Evolutionary conservation across 2,113 vertebrate genomes (phyloP).

Genomic region (Gasterosteus nipponicus): DNA sequence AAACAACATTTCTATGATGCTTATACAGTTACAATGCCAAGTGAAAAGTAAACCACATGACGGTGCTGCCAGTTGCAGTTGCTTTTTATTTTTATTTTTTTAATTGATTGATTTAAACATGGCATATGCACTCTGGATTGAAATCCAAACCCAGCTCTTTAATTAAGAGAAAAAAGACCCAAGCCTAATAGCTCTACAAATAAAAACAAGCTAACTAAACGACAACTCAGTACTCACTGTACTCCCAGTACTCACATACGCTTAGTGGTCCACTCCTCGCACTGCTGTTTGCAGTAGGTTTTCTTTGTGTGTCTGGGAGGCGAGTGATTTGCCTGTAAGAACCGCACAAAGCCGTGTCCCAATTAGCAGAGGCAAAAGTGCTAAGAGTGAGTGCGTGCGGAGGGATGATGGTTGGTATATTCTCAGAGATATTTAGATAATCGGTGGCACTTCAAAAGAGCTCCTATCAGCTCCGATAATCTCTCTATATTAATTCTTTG

Average conservation of each 20-base stretch:
- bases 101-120: constrained; percentile 3
- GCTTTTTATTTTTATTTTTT: constrained; percentile 9
- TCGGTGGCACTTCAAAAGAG: constrained; percentile 72
- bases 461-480: constrained; percentile 73
- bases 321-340: constrained; percentile 50
- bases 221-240: constrained; percentile 28
- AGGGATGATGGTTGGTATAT: constrained; percentile 63
- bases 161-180: constrained; percentile 29
- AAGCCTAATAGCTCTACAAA: constrained; percentile 21
- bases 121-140: background rate
- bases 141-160: constrained; percentile 23
- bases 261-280: background rate
- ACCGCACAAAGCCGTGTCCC: constrained; percentile 51
- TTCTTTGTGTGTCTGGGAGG: constrained; percentile 18
- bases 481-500: constrained; percentile 76
- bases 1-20: background rate
- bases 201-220: constrained; percentile 35
- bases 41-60: constrained; percentile 11
- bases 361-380: constrained; percentile 60
- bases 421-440: constrained; percentile 75
- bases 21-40: background rate
- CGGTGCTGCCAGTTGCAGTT: constrained; percentile 1
- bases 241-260: constrained; percentile 5
- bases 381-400: constrained; percentile 52
- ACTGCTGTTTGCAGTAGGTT: constrained; percentile 28